phyloP scores from a whole-genome alignment of 2,113 vertebrate genomes.

The Blennius ocellaris region DNA sequence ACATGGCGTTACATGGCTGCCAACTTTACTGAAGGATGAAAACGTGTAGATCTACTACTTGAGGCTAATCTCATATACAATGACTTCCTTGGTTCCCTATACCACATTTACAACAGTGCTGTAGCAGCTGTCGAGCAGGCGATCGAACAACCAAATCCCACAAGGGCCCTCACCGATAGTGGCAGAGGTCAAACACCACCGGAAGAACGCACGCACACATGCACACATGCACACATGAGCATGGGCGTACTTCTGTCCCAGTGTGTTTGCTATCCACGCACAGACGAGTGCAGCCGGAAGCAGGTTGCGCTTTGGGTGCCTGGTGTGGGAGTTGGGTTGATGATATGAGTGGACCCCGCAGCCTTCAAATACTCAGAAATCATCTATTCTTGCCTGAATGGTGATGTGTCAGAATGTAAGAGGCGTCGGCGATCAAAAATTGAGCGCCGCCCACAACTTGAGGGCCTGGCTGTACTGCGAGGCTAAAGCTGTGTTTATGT shows the following conservation, averaged over 20 bases:
- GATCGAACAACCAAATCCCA: conserved; percentile 24
- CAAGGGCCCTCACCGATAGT: conserved; percentile 18
- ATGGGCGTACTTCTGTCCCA: conserved; percentile 26
- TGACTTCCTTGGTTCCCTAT: conserved; percentile 4
- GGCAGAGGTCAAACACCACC: conserved; percentile 25
- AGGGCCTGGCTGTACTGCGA: conserved; percentile 51
- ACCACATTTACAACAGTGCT: conserved; percentile 14
- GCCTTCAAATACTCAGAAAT: conserved; percentile 64
- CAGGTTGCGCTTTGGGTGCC: conserved; percentile 27
- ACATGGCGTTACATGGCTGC: background rate
- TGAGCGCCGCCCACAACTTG: conserved; percentile 74
- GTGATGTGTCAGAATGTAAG: conserved; percentile 77
- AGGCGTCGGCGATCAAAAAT: conserved; percentile 76
- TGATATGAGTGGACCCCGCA: conserved; percentile 70
- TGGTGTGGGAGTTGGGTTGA: conserved; percentile 72
- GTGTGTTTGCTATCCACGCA: conserved; percentile 20
- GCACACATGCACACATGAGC: conserved; percentile 2
- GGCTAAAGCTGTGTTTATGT: conserved; percentile 70
- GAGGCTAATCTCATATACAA: conserved; percentile 8
- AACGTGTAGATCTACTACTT: background rate
- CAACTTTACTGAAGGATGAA: background rate
- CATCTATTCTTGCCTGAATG: conserved; percentile 76
- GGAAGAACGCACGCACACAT: conserved; percentile 21
- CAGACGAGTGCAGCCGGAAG: conserved; percentile 46
- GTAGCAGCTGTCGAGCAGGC: conserved; percentile 10